Base-by-base conservation (phyloP, 2,113 vertebrate species). In the Psilopogon haemacephalus region DNA sequence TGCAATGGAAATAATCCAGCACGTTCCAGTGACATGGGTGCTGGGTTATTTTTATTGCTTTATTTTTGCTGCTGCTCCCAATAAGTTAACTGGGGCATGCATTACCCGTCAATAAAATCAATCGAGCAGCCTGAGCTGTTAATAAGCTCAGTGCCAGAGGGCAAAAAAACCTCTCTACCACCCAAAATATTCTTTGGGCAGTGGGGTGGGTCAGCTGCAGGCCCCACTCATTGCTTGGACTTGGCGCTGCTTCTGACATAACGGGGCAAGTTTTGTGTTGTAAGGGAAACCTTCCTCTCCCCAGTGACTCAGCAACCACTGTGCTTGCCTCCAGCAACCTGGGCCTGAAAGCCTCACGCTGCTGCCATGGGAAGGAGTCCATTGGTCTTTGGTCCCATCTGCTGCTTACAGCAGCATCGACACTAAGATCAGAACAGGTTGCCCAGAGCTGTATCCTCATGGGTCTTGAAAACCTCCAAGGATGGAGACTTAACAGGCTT, bases 31-130 rank as follows among this genome's bases (percentile, higher is more conserved):
- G 11, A 60, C 72, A 23, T 35, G 71, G 68, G 63, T 8, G 1
- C 27, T 0, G 8, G 38, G 44, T 85, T 86, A 90, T 94, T 83
- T 90, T 76, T 81, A 48, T 56, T 50, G 78, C 68, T 82, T 67
- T 21, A 33, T 40, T 86, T 84, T 65, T 74, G 79, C 56, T 93
- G 80, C 82, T 96, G 79, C 38, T 95, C 77, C 81, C 68, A 63
- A 3, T 92, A 76, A 94, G 89, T 86, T 76, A 95, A 96, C 86
- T 96, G 91, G 94, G 70, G 88, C 95, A 7, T 95, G 92, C 80
- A 71, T 30, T 54, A 27, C 56, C 44, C 11, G 0, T 87, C 95
- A 86, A 95, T 95, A 92, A 67, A 71, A 95, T 93, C 93, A 69
- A 95, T 95, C 4, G 3, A 90, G 84, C 83, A 71, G 89, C 90